phyloP scores from a whole-genome alignment of 2,888 invertebrate species.

The Dione juno region DNA sequence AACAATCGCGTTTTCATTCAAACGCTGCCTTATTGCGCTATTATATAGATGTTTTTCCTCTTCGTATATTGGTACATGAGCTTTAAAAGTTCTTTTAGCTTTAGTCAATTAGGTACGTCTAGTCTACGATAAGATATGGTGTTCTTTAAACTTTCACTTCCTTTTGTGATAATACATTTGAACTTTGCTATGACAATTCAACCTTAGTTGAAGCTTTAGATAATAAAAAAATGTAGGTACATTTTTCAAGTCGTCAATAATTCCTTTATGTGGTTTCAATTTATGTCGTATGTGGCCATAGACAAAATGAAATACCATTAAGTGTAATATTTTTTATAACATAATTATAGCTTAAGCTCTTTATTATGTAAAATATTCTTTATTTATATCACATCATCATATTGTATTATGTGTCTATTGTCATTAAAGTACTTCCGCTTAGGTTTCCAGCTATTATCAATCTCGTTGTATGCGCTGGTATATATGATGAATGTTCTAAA shows the following conservation, averaged over 20 bases:
- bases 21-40: neutral
- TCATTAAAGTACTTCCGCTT: slow-evolving; percentile 21
- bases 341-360: neutral
- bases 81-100: neutral
- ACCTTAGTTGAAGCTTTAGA: neutral
- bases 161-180: slow-evolving; percentile 3
- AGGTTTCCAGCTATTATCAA: slow-evolving; percentile 8
- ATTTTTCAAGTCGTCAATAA: too few species aligned
- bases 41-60: too few species aligned
- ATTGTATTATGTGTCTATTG: slow-evolving; percentile 12
- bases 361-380: slow-evolving; percentile 15
- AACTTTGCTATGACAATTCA: neutral
- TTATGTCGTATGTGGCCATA: too few species aligned
- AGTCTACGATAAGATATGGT: slow-evolving; percentile 17
- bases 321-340: neutral
- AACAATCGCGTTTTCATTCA: neutral
- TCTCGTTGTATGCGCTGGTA: neutral
- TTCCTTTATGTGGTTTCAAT: too few species aligned
- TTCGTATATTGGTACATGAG: neutral
- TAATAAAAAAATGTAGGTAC: too few species aligned
- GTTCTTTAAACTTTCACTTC: slow-evolving; percentile 21
- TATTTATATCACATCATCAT: neutral
- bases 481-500: neutral
- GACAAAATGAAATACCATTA: neutral
- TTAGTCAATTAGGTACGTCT: neutral